These are phyloP conservation scores for Ariopsis seemanni DNA, from an alignment of 2,113 vertebrate species.

Conservation along the genomic window DNA sequence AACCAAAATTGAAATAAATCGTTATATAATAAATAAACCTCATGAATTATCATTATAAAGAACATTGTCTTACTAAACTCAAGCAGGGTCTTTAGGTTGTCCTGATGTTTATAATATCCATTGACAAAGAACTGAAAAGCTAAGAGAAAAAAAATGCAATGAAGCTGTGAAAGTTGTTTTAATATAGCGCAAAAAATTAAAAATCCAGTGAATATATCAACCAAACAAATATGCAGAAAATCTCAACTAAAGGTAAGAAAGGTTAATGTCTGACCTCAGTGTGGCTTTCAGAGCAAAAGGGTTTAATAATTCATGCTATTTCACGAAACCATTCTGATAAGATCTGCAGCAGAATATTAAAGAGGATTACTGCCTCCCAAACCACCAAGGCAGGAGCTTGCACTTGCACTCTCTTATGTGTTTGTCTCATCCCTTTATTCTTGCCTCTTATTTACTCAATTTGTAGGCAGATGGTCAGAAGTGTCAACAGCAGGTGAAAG, in stretches of 20 bases:
- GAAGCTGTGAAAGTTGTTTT: background rate
- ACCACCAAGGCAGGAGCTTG: background rate
- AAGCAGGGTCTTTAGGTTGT: background rate
- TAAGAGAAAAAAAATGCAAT: background rate
- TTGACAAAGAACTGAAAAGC: background rate
- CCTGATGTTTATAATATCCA: background rate
- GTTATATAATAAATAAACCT: conserved; percentile 3
- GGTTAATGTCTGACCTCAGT: conserved; percentile 31
- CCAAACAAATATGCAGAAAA: background rate
- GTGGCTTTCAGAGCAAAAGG: background rate
- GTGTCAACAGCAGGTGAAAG: conserved; percentile 3
- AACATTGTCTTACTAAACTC: background rate
- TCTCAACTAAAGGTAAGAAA: background rate
- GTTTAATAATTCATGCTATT: conserved; percentile 39
- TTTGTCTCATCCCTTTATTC: background rate
- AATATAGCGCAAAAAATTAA: background rate
- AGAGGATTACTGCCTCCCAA: conserved; percentile 2
- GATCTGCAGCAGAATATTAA: conserved; percentile 13
- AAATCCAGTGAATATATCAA: background rate
- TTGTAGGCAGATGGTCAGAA: conserved; percentile 3
- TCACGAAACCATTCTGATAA: conserved; percentile 25
- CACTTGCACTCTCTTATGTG: background rate
- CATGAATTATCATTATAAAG: background rate
- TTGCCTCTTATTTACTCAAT: background rate
- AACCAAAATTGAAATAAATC: too few species aligned